Percentiles rank a stretch among this genome's conserved stretches.
phyloP scores from a whole-genome alignment of 2,888 invertebrate genomes.

The Acanthosoma haemorrhoidale region DNA sequence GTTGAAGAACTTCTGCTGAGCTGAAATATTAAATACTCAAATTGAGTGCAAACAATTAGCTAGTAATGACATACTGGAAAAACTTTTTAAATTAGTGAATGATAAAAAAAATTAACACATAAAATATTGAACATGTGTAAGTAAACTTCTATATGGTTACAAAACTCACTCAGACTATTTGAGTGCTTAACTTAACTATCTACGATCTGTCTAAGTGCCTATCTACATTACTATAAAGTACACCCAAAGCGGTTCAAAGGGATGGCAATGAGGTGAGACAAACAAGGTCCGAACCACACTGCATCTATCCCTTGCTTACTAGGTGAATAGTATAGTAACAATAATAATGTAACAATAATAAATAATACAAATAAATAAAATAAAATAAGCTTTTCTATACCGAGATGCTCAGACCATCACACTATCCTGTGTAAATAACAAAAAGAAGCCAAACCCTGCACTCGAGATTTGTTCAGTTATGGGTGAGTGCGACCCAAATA shows the following conservation, averaged over 20 bases:
- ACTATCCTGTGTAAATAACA: conserved; percentile 32
- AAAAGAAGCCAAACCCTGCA: conserved; percentile 30
- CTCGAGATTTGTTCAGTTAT: not conserved
- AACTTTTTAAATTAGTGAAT: not conserved
- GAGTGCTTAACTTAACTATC: conserved; percentile 21
- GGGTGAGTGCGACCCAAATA: conserved; percentile 13
- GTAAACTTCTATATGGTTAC: conserved; percentile 4
- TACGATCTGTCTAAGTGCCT: not conserved
- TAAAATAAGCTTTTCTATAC: conserved; percentile 37
- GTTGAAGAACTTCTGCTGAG: not conserved
- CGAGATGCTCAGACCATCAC: conserved; percentile 40
- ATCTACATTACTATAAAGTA: conserved; percentile 20
- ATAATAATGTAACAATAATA: not conserved
- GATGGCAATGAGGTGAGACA: not conserved
- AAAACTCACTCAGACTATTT: conserved; percentile 22
- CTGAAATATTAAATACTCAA: too few species aligned
- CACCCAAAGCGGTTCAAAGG: conserved; percentile 22
- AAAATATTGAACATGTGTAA: not conserved
- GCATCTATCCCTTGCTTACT: conserved; percentile 11
- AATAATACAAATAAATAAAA: conserved; percentile 6
- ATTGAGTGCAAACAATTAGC: not conserved
- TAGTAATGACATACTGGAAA: not conserved
- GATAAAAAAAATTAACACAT: not conserved
- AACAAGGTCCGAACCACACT: not conserved
- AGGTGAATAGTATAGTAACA: not conserved